A percentile compares a stretch with the other conserved stretches of the same genome.
phyloP scores from a whole-genome alignment of 2,888 invertebrate genomes.

The Chalcis sispes region DNA sequence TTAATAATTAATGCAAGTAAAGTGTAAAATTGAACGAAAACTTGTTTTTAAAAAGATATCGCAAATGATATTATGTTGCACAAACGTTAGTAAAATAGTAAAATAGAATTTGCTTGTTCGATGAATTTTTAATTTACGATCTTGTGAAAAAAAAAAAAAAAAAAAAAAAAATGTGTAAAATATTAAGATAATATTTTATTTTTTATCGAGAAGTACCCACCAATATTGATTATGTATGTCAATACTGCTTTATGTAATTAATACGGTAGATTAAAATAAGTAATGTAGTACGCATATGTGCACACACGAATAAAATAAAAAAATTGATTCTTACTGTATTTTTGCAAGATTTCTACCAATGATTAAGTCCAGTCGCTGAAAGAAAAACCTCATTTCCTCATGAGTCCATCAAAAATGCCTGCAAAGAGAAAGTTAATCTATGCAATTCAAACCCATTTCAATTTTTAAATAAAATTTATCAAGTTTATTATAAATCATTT shows the following conservation, averaged over 20 bases:
- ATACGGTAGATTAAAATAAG: slow-evolving; percentile 7
- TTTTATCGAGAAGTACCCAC: neutral
- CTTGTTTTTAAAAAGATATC: no score
- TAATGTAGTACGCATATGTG: neutral
- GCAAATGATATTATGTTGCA: no score
- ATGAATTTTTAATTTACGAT: no score
- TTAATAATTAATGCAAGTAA: no score
- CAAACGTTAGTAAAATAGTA: no score
- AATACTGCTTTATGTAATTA: neutral
- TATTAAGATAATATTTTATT: no score
- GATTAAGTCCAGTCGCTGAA: slow-evolving; percentile 24
- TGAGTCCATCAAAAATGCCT: slow-evolving; percentile 46
- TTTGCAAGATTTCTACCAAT: slow-evolving; percentile 30
- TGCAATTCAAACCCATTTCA: slow-evolving; percentile 26
- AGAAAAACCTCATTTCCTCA: slow-evolving; percentile 48
- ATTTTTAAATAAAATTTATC: slow-evolving; percentile 18
- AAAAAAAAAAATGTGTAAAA: neutral
- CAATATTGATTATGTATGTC: neutral
- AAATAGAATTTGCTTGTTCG: no score
- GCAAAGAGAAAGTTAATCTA: slow-evolving; percentile 45
- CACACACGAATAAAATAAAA: neutral
- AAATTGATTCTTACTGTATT: slow-evolving; percentile 40
- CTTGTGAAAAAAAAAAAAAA: no score
- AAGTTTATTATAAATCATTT: neutral
- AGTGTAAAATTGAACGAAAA: no score